Percentiles rank a stretch among this genome's conserved stretches.
Conservation (phyloP, 2,888 invertebrate genomes). For the Coremacera marginata region DNA sequence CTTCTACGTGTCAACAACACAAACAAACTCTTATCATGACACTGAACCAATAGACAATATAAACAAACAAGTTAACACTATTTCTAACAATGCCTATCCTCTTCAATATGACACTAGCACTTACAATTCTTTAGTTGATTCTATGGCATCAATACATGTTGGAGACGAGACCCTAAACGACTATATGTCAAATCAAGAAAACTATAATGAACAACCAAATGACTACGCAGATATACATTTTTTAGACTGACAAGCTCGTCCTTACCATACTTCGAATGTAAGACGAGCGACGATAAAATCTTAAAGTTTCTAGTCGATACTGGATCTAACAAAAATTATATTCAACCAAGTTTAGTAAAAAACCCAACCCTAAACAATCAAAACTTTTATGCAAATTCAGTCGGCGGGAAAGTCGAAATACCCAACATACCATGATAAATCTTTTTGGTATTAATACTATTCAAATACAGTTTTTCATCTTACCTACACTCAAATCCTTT, state of each 20-base stretch:
- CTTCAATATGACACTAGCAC: too few species aligned
- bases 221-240: background rate
- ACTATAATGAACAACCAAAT: background rate
- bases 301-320: background rate
- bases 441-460: background rate
- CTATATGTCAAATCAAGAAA: too few species aligned
- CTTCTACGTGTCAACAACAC: too few species aligned
- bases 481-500: slow-evolving; percentile 38
- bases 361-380: background rate
- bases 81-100: too few species aligned
- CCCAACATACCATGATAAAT: background rate
- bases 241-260: slow-evolving; percentile 3
- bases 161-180: too few species aligned
- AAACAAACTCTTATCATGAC: too few species aligned
- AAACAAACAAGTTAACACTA: too few species aligned
- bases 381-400: background rate
- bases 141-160: too few species aligned
- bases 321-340: background rate
- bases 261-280: background rate
- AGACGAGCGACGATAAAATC: background rate
- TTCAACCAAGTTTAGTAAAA: background rate
- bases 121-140: too few species aligned
- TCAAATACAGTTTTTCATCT: slow-evolving; percentile 34
- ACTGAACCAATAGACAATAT: too few species aligned
- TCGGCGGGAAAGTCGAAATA: background rate